These are phyloP conservation scores for Amiota minor DNA, from an alignment of 2,888 invertebrate genomes.

Conservation along the genomic window DNA sequence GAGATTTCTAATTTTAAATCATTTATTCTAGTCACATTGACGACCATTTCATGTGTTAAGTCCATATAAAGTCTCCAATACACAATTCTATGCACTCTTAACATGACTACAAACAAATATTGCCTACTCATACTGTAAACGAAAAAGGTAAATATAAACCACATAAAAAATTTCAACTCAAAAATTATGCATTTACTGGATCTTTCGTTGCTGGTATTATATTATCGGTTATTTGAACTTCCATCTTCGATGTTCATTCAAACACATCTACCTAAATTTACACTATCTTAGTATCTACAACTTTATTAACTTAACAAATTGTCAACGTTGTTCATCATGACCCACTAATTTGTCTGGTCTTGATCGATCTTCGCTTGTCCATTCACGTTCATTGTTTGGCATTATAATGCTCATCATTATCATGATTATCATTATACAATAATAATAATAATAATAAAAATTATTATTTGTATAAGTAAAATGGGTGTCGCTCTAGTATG, in stretches of 20 bases:
- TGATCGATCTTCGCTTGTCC: background rate
- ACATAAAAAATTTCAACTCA: background rate
- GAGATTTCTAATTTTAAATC: too few relatives aligned
- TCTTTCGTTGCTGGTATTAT: background rate
- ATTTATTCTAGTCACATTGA: too few relatives aligned
- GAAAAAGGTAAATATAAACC: too few relatives aligned
- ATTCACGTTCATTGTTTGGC: background rate
- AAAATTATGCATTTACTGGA: background rate
- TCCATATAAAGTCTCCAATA: too few relatives aligned
- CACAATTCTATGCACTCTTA: too few relatives aligned
- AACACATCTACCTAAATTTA: too few relatives aligned
- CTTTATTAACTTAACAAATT: background rate
- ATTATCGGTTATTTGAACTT: too few relatives aligned
- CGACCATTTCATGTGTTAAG: too few relatives aligned
- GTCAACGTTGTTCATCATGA: slow-evolving; percentile 18
- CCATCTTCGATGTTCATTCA: background rate
- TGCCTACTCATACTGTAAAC: too few relatives aligned
- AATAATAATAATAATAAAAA: too few relatives aligned
- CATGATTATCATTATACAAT: background rate
- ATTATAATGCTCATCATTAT: background rate
- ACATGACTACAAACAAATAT: too few relatives aligned
- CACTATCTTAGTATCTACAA: background rate
- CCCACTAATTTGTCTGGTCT: slow-evolving; percentile 21
- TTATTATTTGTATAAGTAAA: background rate
- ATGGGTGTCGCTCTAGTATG: slow-evolving; percentile 6